These are phyloP conservation scores for Aviceda subcristata DNA, from an alignment of 2,113 vertebrate species.

Conservation along the genomic window DNA sequence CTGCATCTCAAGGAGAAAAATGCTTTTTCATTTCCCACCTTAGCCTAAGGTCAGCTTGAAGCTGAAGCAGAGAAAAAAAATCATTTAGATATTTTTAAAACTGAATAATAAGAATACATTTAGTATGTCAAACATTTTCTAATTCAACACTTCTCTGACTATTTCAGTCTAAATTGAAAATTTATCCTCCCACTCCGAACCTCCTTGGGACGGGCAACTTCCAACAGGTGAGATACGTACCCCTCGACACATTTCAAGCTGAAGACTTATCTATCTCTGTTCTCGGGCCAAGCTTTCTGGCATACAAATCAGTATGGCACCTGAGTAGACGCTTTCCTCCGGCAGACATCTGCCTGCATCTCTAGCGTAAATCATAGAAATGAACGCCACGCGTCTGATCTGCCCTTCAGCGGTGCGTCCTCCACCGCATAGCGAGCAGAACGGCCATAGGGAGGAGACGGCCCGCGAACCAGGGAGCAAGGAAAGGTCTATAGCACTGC, in stretches of 20 bases:
- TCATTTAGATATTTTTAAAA: not conserved
- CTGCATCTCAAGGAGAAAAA: not conserved
- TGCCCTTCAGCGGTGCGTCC: not conserved
- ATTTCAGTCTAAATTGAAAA: not conserved
- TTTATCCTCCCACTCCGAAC: accelerated
- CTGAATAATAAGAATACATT: not conserved
- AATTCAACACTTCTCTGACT: not conserved
- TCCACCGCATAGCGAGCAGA: not conserved
- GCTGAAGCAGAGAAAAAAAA: not conserved
- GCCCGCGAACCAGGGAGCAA: not conserved
- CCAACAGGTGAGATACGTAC: not conserved
- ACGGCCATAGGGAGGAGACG: not conserved
- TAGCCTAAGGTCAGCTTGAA: not conserved
- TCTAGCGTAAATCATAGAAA: not conserved
- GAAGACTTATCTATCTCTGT: not conserved
- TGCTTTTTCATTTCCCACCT: not conserved
- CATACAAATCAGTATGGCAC: not conserved
- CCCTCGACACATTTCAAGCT: not conserved
- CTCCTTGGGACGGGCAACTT: not conserved
- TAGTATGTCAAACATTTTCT: not conserved
- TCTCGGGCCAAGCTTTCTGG: not conserved
- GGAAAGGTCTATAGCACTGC: not conserved
- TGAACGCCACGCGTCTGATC: not conserved
- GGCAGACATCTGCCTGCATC: not conserved
- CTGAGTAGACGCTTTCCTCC: not conserved